Conservation (phyloP, 2,888 invertebrate genomes). For the Archips crataeganus region DNA sequence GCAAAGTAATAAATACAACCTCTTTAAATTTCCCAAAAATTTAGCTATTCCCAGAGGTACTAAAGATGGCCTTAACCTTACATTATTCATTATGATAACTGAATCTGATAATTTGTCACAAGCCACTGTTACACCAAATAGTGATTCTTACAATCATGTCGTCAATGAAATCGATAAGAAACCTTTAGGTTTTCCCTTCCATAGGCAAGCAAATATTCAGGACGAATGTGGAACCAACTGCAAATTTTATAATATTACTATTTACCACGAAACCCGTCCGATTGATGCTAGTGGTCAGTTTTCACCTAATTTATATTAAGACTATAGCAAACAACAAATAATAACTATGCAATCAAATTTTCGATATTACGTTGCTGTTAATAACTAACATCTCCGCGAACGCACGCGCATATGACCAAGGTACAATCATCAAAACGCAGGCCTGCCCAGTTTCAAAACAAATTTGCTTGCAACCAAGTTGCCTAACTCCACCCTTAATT, state of each 20-base stretch:
- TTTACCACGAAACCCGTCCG: constrained; percentile 64
- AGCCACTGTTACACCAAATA: constrained; percentile 48
- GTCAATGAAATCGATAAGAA: constrained; percentile 60
- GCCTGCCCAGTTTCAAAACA: no score
- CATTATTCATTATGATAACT: constrained; percentile 72
- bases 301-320: constrained; percentile 65
- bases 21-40: constrained; percentile 73
- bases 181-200: constrained; percentile 78
- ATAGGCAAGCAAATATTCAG: constrained; percentile 59
- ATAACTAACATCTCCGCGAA: no score
- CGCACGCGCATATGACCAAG: no score
- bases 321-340: background rate
- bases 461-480: no score
- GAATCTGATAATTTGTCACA: constrained; percentile 54
- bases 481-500: no score
- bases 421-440: no score
- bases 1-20: constrained; percentile 58
- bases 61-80: constrained; percentile 67
- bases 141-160: constrained; percentile 55
- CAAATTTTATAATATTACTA: constrained; percentile 68
- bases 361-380: background rate
- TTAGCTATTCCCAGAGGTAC: constrained; percentile 71
- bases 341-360: background rate
- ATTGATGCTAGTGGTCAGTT: constrained; percentile 59
- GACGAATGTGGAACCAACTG: constrained; percentile 63